Evolutionary conservation across 2,797 vertebrate species (phyloP).

Genomic region (Phrynocephalus forsythii): DNA sequence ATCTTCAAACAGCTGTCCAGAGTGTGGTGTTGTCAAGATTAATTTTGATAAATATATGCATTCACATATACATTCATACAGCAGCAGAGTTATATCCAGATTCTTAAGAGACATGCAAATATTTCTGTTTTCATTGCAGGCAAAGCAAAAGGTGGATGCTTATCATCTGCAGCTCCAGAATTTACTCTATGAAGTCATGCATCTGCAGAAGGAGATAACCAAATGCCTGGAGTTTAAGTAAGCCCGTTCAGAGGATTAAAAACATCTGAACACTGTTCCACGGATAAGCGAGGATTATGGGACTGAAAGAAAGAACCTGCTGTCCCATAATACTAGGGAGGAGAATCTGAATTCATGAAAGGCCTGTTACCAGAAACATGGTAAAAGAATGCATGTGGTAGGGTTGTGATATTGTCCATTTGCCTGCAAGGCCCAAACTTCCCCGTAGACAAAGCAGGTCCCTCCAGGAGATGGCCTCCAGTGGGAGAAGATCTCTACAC

Average conservation of each 20-base stretch:
- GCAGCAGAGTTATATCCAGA: no score
- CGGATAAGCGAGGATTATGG: fast-evolving
- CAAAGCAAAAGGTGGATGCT: slow-evolving; percentile 95
- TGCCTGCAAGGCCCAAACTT: neutral
- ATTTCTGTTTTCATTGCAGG: slow-evolving; percentile 73
- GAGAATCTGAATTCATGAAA: neutral
- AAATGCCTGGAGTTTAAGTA: slow-evolving; percentile 99
- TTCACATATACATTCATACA: no score
- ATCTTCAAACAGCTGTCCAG: no score
- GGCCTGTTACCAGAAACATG: neutral
- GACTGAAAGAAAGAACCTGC: fast-evolving
- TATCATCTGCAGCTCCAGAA: slow-evolving; percentile 97
- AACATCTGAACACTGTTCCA: neutral
- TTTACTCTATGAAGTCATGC: slow-evolving; percentile 98
- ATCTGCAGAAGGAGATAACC: slow-evolving; percentile 98
- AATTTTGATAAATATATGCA: neutral
- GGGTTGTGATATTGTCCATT: neutral
- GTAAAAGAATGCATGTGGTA: neutral
- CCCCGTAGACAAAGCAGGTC: no score
- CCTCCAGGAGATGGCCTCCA: no score
- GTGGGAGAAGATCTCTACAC: no score
- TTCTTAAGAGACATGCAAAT: neutral
- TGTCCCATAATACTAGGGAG: neutral
- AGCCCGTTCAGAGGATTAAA: slow-evolving; percentile 63
- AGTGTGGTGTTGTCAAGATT: no score